These are phyloP conservation scores for Brevimyrus niger DNA, from an alignment of 2,113 vertebrate genomes.

Conservation along the genomic window DNA sequence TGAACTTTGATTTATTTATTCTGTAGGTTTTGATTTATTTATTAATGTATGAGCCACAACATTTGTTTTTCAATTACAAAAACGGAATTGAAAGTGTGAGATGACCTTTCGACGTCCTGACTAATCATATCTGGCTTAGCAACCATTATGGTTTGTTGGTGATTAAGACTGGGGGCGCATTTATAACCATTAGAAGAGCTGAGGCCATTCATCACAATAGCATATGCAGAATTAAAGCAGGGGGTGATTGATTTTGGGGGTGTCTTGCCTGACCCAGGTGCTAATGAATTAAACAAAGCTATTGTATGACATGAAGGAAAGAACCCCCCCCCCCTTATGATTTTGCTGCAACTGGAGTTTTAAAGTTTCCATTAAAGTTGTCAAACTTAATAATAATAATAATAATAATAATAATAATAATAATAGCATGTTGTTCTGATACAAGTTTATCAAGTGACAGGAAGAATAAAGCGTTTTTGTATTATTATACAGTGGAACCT, in stretches of 20 bases:
- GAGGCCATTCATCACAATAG: slow-evolving; percentile 51
- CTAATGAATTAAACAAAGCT: slow-evolving; percentile 32
- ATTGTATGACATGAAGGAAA: slow-evolving; percentile 7
- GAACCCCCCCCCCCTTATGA: background rate
- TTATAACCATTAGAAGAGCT: slow-evolving; percentile 51
- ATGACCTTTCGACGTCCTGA: slow-evolving; percentile 28
- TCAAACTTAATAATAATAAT: background rate
- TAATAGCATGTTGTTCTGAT: background rate
- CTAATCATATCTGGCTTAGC: slow-evolving; percentile 27
- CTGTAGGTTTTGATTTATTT: slow-evolving; percentile 7
- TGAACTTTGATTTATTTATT: slow-evolving; percentile 8
- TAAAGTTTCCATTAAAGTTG: background rate
- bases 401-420: background rate
- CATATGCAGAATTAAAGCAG: slow-evolving; percentile 45
- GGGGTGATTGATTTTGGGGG: slow-evolving; percentile 33
- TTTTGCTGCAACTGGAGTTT: background rate
- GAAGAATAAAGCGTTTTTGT: too few species aligned
- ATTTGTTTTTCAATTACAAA: slow-evolving; percentile 22
- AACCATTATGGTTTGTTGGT: slow-evolving; percentile 26
- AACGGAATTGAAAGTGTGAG: slow-evolving; percentile 16
- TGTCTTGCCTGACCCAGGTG: slow-evolving; percentile 26
- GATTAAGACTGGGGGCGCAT: slow-evolving; percentile 50
- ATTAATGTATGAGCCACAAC: slow-evolving; percentile 6
- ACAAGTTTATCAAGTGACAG: too few species aligned
- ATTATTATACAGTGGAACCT: too few species aligned